phyloP scores from a whole-genome alignment of 2,888 invertebrate species.

The Temnothorax rugatulus region DNA sequence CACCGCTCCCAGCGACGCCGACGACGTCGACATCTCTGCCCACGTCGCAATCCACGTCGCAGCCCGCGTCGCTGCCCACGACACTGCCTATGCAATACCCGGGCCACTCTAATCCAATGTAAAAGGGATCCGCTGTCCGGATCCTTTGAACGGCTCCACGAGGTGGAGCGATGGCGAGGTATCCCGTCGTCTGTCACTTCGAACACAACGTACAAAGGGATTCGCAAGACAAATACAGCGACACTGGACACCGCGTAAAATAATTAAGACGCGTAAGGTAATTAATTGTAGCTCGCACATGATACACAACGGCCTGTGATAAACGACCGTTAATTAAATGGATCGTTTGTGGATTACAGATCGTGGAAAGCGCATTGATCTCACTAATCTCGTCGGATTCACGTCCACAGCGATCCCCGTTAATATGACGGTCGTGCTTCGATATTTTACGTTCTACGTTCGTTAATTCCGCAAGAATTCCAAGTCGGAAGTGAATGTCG shows the following conservation, averaged over 20 bases:
- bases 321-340: constrained; percentile 22
- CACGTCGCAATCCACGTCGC: background rate
- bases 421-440: constrained; percentile 21
- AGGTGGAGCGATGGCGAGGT: background rate
- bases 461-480: background rate
- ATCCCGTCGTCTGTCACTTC: background rate
- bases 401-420: constrained; percentile 9
- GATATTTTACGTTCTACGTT: constrained; percentile 11
- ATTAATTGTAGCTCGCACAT: constrained; percentile 7
- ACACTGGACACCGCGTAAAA: background rate
- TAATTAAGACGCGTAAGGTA: constrained; percentile 16
- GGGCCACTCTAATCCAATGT: background rate
- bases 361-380: constrained; percentile 17
- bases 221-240: background rate
- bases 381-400: constrained; percentile 12
- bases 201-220: constrained; percentile 4
- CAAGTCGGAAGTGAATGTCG: background rate
- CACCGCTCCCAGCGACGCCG: background rate
- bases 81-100: constrained; percentile 16
- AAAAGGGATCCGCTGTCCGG: background rate
- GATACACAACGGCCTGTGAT: constrained; percentile 25
- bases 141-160: background rate
- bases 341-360: constrained; percentile 20
- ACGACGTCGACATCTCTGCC: background rate
- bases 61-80: background rate